Evolutionary conservation across 2,888 invertebrate genomes (phyloP).

Genomic region (Drymonia ruficornis): DNA sequence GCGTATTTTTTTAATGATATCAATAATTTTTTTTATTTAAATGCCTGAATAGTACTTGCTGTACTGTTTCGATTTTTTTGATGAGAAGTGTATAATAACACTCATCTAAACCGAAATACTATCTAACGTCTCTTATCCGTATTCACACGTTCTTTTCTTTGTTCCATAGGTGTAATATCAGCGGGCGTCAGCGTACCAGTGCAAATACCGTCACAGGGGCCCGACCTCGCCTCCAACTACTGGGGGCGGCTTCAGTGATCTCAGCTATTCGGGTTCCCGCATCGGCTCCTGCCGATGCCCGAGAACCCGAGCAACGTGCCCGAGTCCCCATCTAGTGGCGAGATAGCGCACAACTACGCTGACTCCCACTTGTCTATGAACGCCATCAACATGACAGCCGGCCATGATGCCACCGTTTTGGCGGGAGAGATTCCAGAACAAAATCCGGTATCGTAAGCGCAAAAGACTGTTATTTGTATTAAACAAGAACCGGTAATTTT

Average conservation of each 20-base stretch:
- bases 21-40: too few species aligned
- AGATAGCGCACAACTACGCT: slow-evolving; percentile 79
- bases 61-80: too few species aligned
- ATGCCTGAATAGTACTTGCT: too few species aligned
- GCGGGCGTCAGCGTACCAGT: slow-evolving; percentile 96
- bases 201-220: slow-evolving; percentile 94
- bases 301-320: slow-evolving; percentile 84
- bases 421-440: slow-evolving; percentile 69
- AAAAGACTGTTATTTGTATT: slow-evolving; percentile 36
- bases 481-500: slow-evolving; percentile 13
- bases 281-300: slow-evolving; percentile 88
- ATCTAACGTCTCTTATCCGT: too few species aligned
- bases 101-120: too few species aligned
- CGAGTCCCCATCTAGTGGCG: slow-evolving; percentile 77
- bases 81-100: too few species aligned
- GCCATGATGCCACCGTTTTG: slow-evolving; percentile 79
- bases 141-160: slow-evolving; percentile 47
- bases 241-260: slow-evolving; percentile 98
- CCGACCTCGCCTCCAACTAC: slow-evolving; percentile 92
- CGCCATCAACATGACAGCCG: slow-evolving; percentile 82
- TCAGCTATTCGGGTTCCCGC: slow-evolving; percentile 94
- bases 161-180: slow-evolving; percentile 93
- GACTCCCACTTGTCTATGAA: slow-evolving; percentile 74
- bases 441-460: slow-evolving; percentile 69
- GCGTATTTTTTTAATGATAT: too few species aligned